Conservation (phyloP, 2,888 invertebrate genomes). For the Deroplatys truncata region DNA sequence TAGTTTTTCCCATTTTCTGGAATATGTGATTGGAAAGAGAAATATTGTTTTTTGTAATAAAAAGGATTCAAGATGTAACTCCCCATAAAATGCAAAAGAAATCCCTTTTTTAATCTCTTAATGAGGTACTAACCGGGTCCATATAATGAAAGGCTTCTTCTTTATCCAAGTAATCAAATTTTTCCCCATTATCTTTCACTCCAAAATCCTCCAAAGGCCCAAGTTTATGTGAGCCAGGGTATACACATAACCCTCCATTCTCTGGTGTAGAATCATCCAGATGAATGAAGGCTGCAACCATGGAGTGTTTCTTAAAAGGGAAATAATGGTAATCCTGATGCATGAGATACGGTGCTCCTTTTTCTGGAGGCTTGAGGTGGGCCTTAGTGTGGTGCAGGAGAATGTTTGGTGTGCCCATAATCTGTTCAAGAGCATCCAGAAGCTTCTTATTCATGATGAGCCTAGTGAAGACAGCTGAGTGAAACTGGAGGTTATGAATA, state of each 20-base stretch:
- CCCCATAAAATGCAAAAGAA: too few species aligned
- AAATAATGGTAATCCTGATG: slow-evolving; percentile 61
- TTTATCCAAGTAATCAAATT: neutral
- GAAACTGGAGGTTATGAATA: slow-evolving; percentile 57
- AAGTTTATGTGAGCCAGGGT: slow-evolving; percentile 56
- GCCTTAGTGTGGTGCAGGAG: slow-evolving; percentile 59
- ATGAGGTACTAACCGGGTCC: neutral
- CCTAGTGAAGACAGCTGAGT: slow-evolving; percentile 50
- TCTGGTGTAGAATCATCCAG: slow-evolving; percentile 53
- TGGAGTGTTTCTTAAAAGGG: slow-evolving; percentile 54
- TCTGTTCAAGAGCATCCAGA: slow-evolving; percentile 52
- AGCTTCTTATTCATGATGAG: slow-evolving; percentile 48
- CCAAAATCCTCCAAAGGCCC: slow-evolving; percentile 54
- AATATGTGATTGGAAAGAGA: too few species aligned
- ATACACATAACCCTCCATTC: slow-evolving; percentile 56
- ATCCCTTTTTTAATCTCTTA: neutral
- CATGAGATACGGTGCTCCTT: slow-evolving; percentile 57
- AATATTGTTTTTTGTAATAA: too few species aligned
- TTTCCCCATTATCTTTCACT: neutral
- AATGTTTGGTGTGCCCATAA: slow-evolving; percentile 53
- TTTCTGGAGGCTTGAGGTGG: slow-evolving; percentile 55
- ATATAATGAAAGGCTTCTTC: neutral
- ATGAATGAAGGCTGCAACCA: slow-evolving; percentile 57
- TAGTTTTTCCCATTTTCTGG: too few species aligned
- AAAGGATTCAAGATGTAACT: too few species aligned